Evolutionary conservation across 2,113 vertebrate species (phyloP).

Genomic region (Atherinomorus stipes): DNA sequence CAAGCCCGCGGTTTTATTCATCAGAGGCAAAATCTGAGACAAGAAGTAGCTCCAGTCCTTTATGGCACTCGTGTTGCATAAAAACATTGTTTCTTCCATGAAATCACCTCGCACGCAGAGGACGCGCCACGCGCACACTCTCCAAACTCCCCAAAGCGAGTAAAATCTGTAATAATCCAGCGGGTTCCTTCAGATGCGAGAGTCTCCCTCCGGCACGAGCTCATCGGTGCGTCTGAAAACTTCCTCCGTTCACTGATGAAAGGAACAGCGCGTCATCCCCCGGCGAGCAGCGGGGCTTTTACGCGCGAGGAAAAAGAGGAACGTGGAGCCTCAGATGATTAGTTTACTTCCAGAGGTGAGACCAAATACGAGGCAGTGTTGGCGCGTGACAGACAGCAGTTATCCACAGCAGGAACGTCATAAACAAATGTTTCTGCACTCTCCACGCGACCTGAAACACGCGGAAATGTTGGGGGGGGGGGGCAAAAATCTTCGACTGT

Average conservation of each 20-base stretch:
- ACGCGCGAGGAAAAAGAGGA: constrained; percentile 38
- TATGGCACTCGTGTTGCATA: constrained; percentile 89
- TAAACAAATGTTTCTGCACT: background rate
- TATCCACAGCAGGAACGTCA: background rate
- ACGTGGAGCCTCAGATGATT: background rate
- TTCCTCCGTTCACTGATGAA: constrained; percentile 13
- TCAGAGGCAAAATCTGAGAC: constrained; percentile 87
- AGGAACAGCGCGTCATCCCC: constrained; percentile 6
- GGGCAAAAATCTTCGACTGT: background rate
- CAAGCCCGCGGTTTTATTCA: constrained; percentile 87
- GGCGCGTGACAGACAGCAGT: background rate
- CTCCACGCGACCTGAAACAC: background rate
- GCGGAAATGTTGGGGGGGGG: constrained; percentile 6
- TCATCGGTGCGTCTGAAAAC: constrained; percentile 33
- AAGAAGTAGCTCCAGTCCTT: constrained; percentile 91
- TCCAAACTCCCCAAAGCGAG: constrained; percentile 14
- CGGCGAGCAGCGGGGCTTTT: constrained; percentile 35
- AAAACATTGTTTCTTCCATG: constrained; percentile 81
- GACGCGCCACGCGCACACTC: background rate
- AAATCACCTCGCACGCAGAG: background rate
- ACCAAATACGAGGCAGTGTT: background rate
- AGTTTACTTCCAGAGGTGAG: constrained; percentile 5
- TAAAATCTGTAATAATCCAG: constrained; percentile 26
- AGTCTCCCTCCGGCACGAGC: constrained; percentile 16
- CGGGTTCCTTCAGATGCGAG: constrained; percentile 22